Evolutionary conservation across 2,113 vertebrate genomes (phyloP).

Genomic region (Mohoua ochrocephala): DNA sequence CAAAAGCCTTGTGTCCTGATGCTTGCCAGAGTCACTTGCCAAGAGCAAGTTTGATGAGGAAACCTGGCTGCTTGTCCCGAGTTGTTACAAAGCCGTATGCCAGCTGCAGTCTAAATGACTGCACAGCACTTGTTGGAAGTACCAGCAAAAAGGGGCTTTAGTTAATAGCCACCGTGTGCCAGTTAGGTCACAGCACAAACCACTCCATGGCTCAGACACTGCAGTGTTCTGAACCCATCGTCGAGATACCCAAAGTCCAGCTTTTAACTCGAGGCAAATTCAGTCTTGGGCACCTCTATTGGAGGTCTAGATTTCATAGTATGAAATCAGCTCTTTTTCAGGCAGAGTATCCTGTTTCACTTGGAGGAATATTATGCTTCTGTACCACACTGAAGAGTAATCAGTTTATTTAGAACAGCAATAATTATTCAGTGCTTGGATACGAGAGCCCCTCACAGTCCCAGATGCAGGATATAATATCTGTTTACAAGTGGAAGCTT

Average conservation of each 20-base stretch:
- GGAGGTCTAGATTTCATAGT: not conserved
- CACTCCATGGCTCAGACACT: not conserved
- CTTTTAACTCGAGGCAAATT: not conserved
- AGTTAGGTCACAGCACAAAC: not conserved
- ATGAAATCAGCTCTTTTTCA: not conserved
- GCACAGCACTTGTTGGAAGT: not conserved
- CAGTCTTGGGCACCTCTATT: not conserved
- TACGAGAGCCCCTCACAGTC: not conserved
- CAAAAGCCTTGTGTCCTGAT: not conserved
- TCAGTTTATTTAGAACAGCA: not conserved
- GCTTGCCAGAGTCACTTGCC: conserved; percentile 2
- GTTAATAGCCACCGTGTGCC: not conserved
- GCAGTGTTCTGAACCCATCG: not conserved
- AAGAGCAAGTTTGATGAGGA: conserved; percentile 14
- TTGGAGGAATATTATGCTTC: not conserved
- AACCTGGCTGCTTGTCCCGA: not conserved
- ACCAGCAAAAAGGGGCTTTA: conserved; percentile 14
- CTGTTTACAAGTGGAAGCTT: not conserved
- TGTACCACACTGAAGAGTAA: not conserved
- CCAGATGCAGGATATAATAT: not conserved
- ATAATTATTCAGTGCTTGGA: not conserved
- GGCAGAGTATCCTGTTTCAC: not conserved
- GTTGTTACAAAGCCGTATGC: not conserved
- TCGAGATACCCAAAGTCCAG: not conserved
- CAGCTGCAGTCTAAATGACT: not conserved